A percentile compares a stretch with the other conserved stretches of the same genome.
phyloP scores from a whole-genome alignment of 2,797 vertebrate species.

The Tympanoctomys barrerae region DNA sequence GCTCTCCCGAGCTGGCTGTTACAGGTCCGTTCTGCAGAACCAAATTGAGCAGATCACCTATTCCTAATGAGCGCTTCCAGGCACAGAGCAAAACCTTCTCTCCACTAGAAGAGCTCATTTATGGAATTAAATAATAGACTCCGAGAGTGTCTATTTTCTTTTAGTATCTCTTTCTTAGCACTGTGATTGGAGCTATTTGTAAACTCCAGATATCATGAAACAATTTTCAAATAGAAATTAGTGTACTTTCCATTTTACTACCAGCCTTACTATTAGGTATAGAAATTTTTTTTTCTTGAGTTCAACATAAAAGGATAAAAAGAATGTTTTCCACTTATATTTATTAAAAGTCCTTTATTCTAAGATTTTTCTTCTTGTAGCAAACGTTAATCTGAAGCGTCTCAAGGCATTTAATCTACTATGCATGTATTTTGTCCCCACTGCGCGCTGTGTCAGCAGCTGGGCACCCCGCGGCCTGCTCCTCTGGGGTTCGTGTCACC shows the following conservation, averaged over 20 bases:
- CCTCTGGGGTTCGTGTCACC: background rate
- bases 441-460: background rate
- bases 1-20: background rate
- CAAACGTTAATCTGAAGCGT: slow-evolving; percentile 9
- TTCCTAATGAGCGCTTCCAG: background rate
- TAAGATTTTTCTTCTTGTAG: background rate
- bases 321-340: background rate
- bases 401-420: background rate
- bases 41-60: background rate
- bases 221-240: background rate
- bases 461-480: background rate
- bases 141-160: background rate
- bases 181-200: background rate
- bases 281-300: background rate
- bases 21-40: background rate
- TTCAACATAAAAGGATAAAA: background rate
- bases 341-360: background rate
- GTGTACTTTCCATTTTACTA: background rate
- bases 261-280: background rate
- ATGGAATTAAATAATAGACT: background rate
- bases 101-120: background rate
- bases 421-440: background rate
- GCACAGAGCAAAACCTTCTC: background rate
- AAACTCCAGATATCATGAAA: background rate
- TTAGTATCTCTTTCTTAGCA: background rate